These are phyloP conservation scores for Siniperca scherzeri DNA, from an alignment of 2,797 vertebrate species.

Conservation along the genomic window DNA sequence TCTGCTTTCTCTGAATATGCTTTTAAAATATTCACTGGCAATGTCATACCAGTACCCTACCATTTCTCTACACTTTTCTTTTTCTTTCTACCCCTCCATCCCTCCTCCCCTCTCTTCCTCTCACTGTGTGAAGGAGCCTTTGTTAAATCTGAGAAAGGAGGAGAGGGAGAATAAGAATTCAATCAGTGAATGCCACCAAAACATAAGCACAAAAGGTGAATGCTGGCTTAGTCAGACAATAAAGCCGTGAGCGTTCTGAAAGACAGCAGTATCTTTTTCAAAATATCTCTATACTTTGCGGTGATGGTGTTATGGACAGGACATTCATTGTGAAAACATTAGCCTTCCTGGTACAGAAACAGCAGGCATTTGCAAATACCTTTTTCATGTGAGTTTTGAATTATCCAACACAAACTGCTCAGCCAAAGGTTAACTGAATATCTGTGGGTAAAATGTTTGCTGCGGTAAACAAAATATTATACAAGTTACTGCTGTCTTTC, in stretches of 20 bases:
- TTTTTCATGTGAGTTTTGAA: slow-evolving; percentile 27
- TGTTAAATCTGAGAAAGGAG: slow-evolving; percentile 72
- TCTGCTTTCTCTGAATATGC: slow-evolving; percentile 30
- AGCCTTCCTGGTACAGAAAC: slow-evolving; percentile 23
- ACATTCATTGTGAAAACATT: slow-evolving; percentile 39
- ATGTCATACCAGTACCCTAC: slow-evolving; percentile 47
- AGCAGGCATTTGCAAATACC: slow-evolving; percentile 31
- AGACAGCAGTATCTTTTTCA: slow-evolving; percentile 47
- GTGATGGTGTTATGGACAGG: slow-evolving; percentile 18
- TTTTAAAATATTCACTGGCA: slow-evolving; percentile 10
- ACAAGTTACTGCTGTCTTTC: slow-evolving; percentile 19
- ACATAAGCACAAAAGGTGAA: slow-evolving; percentile 70
- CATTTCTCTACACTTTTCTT: slow-evolving; percentile 47
- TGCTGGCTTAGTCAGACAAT: slow-evolving; percentile 57
- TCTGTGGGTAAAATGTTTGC: neutral
- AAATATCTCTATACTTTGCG: slow-evolving; percentile 42
- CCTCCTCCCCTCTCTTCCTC: slow-evolving; percentile 18
- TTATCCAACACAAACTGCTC: slow-evolving; percentile 11
- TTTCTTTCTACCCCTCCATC: slow-evolving; percentile 17
- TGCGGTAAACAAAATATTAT: slow-evolving; percentile 7
- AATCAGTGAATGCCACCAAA: slow-evolving; percentile 63
- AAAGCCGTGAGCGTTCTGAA: slow-evolving; percentile 39
- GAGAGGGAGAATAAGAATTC: slow-evolving; percentile 65
- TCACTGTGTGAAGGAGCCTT: slow-evolving; percentile 56
- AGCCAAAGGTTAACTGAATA: slow-evolving; percentile 18